These are phyloP conservation scores for Gymnobelideus leadbeateri DNA, from an alignment of 2,113 vertebrate genomes.

Conservation along the genomic window DNA sequence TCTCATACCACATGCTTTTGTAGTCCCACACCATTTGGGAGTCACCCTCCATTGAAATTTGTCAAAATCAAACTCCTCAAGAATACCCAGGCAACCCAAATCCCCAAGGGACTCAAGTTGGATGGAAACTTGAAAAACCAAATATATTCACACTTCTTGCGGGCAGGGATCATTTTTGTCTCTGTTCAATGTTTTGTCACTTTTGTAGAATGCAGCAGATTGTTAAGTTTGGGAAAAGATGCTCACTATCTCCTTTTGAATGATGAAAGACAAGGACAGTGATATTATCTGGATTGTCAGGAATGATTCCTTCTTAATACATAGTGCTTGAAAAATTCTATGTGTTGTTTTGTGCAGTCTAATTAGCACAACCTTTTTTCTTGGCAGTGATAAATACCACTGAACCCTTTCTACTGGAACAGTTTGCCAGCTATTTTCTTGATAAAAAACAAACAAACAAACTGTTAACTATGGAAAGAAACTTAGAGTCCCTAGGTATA, in stretches of 20 bases:
- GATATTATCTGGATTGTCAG: constrained; percentile 39
- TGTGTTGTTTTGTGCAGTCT: not conserved
- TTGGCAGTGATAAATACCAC: constrained; percentile 55
- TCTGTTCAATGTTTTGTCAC: not conserved
- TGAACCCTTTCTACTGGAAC: constrained; percentile 31
- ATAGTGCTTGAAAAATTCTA: constrained; percentile 53
- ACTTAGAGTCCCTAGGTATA: not conserved
- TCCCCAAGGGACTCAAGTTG: not conserved
- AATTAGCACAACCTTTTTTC: constrained; percentile 49
- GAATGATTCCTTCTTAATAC: constrained; percentile 56
- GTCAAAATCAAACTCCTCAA: not conserved
- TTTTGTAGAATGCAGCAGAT: not conserved
- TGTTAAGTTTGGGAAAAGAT: not conserved
- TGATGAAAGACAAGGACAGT: constrained; percentile 26
- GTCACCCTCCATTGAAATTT: not conserved
- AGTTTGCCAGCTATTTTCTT: constrained; percentile 18
- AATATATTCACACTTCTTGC: not conserved
- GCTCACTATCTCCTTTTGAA: constrained; percentile 20
- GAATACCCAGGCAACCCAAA: not conserved
- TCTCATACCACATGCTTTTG: not conserved
- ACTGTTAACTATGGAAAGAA: not conserved
- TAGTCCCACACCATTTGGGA: not conserved
- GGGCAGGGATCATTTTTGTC: not conserved
- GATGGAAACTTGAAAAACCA: not conserved
- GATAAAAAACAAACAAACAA: constrained; percentile 43